Evolutionary conservation across 1,140 invertebrate species (phyloP), one percentile per base, ranked within the genome.

Genomic region (Manduca sexta): DNA sequence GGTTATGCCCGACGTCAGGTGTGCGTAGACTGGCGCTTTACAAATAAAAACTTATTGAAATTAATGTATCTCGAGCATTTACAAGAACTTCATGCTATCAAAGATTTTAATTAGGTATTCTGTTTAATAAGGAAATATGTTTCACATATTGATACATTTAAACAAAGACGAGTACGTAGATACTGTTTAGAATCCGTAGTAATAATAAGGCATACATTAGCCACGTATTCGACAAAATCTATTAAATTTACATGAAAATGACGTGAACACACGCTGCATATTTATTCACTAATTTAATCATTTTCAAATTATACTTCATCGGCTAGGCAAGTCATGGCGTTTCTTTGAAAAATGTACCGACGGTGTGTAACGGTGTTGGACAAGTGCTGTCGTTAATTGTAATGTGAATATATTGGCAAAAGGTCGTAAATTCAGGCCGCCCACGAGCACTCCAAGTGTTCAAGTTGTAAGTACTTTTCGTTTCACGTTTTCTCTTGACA

Each of bases 401-500:
- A 26, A 26, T 41, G 2, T 14, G 38, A 39, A 39, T 39, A 21
- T 18, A 11, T 31, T 46, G 33, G 26, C 44, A 44, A 47, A 48
- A 50, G 49, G 26, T 51, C 33, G 50, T 68, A 67, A 67, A 68
- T 56, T 60, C 65, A 56, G 57, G 43, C 64, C 75, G 59, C 75
- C 75, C 53, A 79, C 73, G 52, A 47, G 58, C 46, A 64, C 68
- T 67, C 60, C 63, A 69, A 63, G 49, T 45, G 53, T 49, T 31
- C 57, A 66, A 65, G 52, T 41, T 52, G 47, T 45, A 38, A 33
- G 49, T 56, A 56, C 50, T 58, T 62, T 68, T 60, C 58, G 45
- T 69, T 72, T 67, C 66, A 62, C 60, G 57, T 74, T 80, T 80
- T 69, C 69, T 65, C 65, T 51, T 45, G 64, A 70, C 72, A 69